Conservation (phyloP, 1,140 invertebrate genomes). For the Tribolium castaneum region DNA sequence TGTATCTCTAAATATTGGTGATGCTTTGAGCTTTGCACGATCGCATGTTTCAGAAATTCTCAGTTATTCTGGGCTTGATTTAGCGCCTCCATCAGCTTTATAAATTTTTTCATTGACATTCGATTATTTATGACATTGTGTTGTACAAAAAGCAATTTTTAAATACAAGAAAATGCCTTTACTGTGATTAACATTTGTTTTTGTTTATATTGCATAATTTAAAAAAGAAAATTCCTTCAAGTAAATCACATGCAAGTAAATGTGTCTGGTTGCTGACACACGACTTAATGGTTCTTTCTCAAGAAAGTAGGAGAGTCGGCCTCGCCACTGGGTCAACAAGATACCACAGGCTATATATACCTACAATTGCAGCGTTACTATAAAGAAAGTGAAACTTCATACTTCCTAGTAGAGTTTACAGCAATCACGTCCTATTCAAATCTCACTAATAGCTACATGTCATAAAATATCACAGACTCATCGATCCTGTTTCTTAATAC, state of each 20-base stretch:
- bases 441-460: conserved; percentile 16
- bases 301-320: conserved; percentile 54
- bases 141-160: too few relatives aligned
- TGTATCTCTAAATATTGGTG: too few relatives aligned
- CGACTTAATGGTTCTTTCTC: conserved; percentile 35
- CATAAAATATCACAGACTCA: background rate
- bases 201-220: background rate
- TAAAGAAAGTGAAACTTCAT: conserved; percentile 55
- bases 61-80: too few relatives aligned
- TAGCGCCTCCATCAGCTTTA: too few relatives aligned
- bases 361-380: conserved; percentile 35
- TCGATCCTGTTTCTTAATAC: background rate
- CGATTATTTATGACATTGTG: too few relatives aligned
- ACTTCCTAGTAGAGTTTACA: conserved; percentile 42
- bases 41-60: too few relatives aligned
- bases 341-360: conserved; percentile 24
- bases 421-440: conserved; percentile 17
- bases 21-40: too few relatives aligned
- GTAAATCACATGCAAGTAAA: conserved; percentile 20
- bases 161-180: too few relatives aligned
- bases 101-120: too few relatives aligned
- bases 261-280: conserved; percentile 19
- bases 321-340: conserved; percentile 50
- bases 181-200: background rate
- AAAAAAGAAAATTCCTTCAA: background rate